A percentile compares a stretch with the other conserved stretches of the same genome.
phyloP scores from a whole-genome alignment of 2,888 invertebrate species.

The Empis stercorea region DNA sequence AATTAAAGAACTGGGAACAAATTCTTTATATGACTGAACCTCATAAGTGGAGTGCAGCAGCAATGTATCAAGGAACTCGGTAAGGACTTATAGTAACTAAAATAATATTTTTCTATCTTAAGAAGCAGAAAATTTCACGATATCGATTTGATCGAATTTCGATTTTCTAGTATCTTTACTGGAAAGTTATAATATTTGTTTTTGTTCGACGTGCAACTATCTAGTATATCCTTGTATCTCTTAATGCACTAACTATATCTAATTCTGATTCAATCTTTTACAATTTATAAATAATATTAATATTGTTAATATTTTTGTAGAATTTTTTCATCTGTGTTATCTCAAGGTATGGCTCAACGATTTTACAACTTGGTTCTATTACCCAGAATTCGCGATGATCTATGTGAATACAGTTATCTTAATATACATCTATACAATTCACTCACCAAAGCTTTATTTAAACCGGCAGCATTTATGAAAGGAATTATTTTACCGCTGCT shows the following conservation, averaged over 20 bases:
- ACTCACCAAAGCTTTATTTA: slow-evolving; percentile 81
- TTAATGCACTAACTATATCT: too few relatives aligned
- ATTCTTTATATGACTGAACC: slow-evolving; percentile 78
- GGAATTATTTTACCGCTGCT: slow-evolving; percentile 62
- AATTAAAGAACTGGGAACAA: slow-evolving; percentile 88
- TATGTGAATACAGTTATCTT: slow-evolving; percentile 85
- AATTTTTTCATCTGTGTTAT: slow-evolving; percentile 93
- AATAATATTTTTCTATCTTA: too few relatives aligned
- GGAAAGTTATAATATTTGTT: too few relatives aligned
- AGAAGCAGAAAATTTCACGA: too few relatives aligned
- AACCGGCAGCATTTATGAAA: slow-evolving; percentile 98
- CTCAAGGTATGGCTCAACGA: slow-evolving; percentile 91
- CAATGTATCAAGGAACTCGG: slow-evolving; percentile 69
- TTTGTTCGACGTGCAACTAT: too few relatives aligned
- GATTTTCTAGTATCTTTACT: too few relatives aligned
- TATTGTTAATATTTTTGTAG: slow-evolving; percentile 38
- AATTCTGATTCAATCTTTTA: too few relatives aligned
- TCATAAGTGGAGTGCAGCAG: slow-evolving; percentile 93
- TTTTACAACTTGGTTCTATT: slow-evolving; percentile 88
- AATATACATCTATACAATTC: slow-evolving; percentile 97
- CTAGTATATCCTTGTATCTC: too few relatives aligned
- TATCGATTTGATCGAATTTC: too few relatives aligned
- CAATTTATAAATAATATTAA: too few relatives aligned
- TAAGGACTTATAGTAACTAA: slow-evolving; percentile 5
- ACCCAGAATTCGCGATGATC: slow-evolving; percentile 87